Percentiles rank a stretch among this genome's conserved stretches.
These are phyloP conservation scores for Philypnodon macrostomus DNA, from an alignment of 2,797 vertebrate genomes.

Conservation along the genomic window DNA sequence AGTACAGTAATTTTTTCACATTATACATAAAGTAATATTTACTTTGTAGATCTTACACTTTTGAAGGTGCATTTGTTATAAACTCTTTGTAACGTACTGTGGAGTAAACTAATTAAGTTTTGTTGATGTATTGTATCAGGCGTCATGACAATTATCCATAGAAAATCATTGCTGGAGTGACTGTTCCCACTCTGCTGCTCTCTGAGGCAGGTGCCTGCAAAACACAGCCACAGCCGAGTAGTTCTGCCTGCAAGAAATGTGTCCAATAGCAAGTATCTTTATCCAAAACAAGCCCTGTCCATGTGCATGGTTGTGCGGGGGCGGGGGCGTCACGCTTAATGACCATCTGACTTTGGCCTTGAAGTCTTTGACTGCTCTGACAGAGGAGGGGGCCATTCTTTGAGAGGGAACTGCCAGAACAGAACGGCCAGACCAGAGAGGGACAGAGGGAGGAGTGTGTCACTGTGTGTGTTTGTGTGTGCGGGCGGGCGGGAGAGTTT, in stretches of 20 bases:
- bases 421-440: constrained; percentile 50
- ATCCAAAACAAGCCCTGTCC: constrained; percentile 16
- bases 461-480: constrained; percentile 28
- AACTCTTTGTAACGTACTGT: no score
- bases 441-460: constrained; percentile 28
- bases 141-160: neutral
- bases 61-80: no score
- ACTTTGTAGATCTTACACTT: no score
- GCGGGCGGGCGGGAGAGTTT: constrained; percentile 45
- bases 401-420: constrained; percentile 30
- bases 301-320: constrained; percentile 3
- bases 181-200: constrained; percentile 1
- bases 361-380: constrained; percentile 65
- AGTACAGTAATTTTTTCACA: no score
- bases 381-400: constrained; percentile 57
- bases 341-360: constrained; percentile 74
- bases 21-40: no score
- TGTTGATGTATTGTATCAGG: no score
- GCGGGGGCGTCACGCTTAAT: constrained; percentile 57
- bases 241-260: constrained; percentile 12
- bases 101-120: no score
- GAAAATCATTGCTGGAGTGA: neutral
- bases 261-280: constrained; percentile 14
- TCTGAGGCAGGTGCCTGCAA: constrained; percentile 5
- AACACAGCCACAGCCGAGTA: constrained; percentile 5